These are phyloP conservation scores for Macrophya alboannulata DNA, from an alignment of 2,888 invertebrate genomes.

Conservation along the genomic window DNA sequence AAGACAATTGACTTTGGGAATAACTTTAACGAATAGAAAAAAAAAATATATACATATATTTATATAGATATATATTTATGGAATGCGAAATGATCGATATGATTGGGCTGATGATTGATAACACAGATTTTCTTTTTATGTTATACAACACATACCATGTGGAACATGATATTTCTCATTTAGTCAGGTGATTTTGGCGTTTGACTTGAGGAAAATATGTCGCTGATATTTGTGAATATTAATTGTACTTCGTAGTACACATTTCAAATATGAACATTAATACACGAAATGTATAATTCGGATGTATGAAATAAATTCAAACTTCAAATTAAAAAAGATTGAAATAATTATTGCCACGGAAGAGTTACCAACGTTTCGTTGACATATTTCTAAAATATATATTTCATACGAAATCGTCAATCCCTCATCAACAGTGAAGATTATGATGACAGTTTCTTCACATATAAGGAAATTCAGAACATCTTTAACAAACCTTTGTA, in stretches of 20 bases:
- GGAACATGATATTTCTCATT: slow-evolving; percentile 23
- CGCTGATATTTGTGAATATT: background rate
- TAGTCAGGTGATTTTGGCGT: background rate
- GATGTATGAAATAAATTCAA: slow-evolving; percentile 1
- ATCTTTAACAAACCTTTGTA: background rate
- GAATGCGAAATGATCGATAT: slow-evolving; percentile 20
- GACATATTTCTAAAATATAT: background rate
- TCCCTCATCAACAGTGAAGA: background rate
- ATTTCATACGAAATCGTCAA: background rate
- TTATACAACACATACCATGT: slow-evolving; percentile 29
- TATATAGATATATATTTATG: background rate
- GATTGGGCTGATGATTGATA: slow-evolving; percentile 21
- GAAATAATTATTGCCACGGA: background rate
- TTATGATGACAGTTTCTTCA: background rate
- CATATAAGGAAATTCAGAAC: background rate
- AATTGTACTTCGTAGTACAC: background rate
- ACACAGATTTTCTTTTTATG: slow-evolving; percentile 34
- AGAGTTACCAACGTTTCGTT: slow-evolving; percentile 1
- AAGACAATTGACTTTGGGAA: slow-evolving; percentile 43
- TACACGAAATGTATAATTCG: background rate
- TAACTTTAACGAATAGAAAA: slow-evolving; percentile 21
- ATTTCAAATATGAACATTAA: background rate
- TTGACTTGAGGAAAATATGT: background rate
- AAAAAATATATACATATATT: background rate
- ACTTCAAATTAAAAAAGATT: background rate